phyloP scores from a whole-genome alignment of 2,888 invertebrate genomes.

The Scaptomyza tumidula region DNA sequence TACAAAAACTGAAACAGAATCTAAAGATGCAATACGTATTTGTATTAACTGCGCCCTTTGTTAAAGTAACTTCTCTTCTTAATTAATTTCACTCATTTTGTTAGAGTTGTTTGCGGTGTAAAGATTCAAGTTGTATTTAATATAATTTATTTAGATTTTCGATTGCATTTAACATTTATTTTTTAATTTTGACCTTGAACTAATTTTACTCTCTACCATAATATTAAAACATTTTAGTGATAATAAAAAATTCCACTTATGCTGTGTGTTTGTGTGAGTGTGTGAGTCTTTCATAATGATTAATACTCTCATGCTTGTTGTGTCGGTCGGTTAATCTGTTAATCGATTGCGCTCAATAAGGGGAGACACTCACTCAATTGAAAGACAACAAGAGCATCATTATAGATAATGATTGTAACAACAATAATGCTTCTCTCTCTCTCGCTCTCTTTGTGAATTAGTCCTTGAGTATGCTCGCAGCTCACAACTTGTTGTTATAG shows the following conservation, averaged over 20 bases:
- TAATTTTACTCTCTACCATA: conserved; percentile 39
- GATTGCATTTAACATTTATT: conserved; percentile 30
- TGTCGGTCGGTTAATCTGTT: conserved; percentile 60
- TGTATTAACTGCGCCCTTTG: conserved; percentile 2
- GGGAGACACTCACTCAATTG: conserved; percentile 62
- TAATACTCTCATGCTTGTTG: conserved; percentile 17
- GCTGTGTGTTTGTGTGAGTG: conserved; percentile 26
- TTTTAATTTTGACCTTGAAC: conserved; percentile 65
- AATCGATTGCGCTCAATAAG: conserved; percentile 69
- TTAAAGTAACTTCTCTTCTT: conserved; percentile 18
- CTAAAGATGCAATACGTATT: conserved; percentile 5
- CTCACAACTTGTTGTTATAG: conserved; percentile 11
- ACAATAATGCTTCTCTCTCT: conserved; percentile 22
- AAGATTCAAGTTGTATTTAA: conserved; percentile 7
- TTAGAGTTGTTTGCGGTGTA: not conserved
- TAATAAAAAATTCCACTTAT: conserved; percentile 61
- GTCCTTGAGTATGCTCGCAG: conserved; percentile 61
- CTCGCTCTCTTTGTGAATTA: conserved; percentile 40
- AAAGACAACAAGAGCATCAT: conserved; percentile 29
- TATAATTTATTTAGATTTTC: conserved; percentile 29
- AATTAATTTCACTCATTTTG: conserved; percentile 47
- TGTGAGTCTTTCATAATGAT: conserved; percentile 39
- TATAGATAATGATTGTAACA: conserved; percentile 10
- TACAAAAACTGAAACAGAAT: conserved; percentile 34
- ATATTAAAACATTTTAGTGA: conserved; percentile 44